Evolutionary conservation across 2,888 invertebrate genomes (phyloP), one percentile per base, ranked within the genome.

Genomic region (Phoronis australis): DNA sequence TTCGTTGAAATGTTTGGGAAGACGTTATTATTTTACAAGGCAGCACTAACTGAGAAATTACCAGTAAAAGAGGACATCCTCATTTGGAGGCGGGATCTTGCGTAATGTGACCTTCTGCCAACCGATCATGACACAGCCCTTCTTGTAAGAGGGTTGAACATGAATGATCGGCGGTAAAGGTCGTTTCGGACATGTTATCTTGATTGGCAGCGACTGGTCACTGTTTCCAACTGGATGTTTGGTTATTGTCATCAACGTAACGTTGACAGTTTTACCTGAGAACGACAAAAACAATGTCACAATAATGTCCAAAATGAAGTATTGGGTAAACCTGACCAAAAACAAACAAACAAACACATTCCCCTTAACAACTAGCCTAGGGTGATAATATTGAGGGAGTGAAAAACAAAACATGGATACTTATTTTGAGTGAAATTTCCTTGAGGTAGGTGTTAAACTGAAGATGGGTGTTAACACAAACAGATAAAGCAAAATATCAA

Each of bases 141-240:
- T 60, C 52, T 71, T 69, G 56, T 67, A 70, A 18, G 74, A 68
- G 6, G 75, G 73, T 51, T 75, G 69, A 58, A 75, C 71, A 37
- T 60, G 55, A 24, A 76, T 61, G 15, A 55, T 42, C 2, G 72
- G 68, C 1, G 65, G 54, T 23, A 64, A 59, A 2, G 77, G 76
- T 31, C 60, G 55, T 9, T 55, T 48, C 0, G 77, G 75, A 57
- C 76, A 76, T 15, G 68, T 66, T 37, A 72, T 57, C 48, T 65
- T 62, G 4, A 73, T 25, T 12, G 64, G 58, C 43, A 64, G 57
- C 0, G 73, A 73, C 4, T 69, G 69, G 12, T 65, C 64, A 53
- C 75, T 73, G 56, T 72, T 63, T 37, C 65, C 65, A 20, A 62
- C 61, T 1, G 65, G 58, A 47, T 67, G 65, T 24, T 63, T 62